Evolutionary conservation across 92 coral and sea anemone species (phyloP), one percentile per base, ranked within the genome.

Genomic region (Pocillopora grandis): DNA sequence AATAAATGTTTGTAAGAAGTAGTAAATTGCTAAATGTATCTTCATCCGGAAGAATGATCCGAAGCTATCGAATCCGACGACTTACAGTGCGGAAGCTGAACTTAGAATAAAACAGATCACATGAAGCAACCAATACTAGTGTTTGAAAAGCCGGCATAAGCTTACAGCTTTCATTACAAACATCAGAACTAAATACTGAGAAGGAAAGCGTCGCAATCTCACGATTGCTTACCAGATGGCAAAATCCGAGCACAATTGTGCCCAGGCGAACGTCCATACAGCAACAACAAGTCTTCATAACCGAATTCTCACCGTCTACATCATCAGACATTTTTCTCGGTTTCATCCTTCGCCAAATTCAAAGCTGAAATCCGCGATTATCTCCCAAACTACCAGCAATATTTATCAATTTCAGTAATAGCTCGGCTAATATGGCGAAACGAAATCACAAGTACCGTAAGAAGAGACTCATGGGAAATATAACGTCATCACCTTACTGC

Each of bases 181-280:
- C 21, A 65, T 20, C 64, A 19, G 35, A 48, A 58, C n/a, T 33
- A 27, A 18, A 3, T 9, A 8, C 12, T 19, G 42, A 19, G 66
- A 48, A 63, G 19, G 12, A 81, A 1, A 5, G 9, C n/a, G 15
- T 20, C 49, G n/a, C 6, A 62, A 27, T 27, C 31, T 27, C 31
- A 27, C 31, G 31, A 27, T 27, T 20, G 75, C 98, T 86, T 68
- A 96, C 99, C 98, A 96, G 87, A 91, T 96, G 99, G 52, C 94
- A 84, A 85, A 96, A 89, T 10, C 99, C 99, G 8, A 96, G 97
- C 16, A 96, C 98, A 60, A 96, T 96, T 3, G 98, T 95, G 36
- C 99, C 99, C 58, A 95, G 88, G 61, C 99, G 95, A 27, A 96
- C 98, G 75, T 96, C 99, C 92, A 96, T 81, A 92, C 99, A 96